Conservation (phyloP, 2,888 invertebrate genomes). For the Trichogramma evanescens region DNA sequence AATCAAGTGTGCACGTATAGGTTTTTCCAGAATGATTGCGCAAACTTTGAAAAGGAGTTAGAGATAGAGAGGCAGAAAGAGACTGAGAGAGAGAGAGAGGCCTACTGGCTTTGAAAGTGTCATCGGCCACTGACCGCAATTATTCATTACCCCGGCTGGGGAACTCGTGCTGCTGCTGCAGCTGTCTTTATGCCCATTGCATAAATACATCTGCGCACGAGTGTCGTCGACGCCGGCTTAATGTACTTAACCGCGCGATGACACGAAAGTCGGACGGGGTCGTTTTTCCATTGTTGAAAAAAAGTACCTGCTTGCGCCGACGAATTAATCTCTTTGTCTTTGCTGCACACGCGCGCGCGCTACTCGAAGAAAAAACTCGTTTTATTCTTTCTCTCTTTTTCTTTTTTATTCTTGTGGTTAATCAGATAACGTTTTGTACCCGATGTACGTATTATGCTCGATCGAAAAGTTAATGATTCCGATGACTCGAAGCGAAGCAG, state of each 20-base stretch:
- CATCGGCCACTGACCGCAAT: slow-evolving; percentile 16
- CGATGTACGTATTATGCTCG: too few relatives aligned
- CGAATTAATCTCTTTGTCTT: too few relatives aligned
- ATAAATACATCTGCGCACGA: not conserved
- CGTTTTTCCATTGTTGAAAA: too few relatives aligned
- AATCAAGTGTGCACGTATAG: slow-evolving; percentile 4
- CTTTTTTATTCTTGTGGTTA: too few relatives aligned
- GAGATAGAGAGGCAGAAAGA: not conserved
- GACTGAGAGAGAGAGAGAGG: not conserved
- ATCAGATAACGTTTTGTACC: too few relatives aligned
- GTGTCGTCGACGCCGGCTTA: not conserved
- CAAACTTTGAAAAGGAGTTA: not conserved
- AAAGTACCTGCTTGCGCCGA: not conserved
- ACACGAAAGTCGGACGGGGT: not conserved
- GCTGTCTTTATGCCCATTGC: not conserved
- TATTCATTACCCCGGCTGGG: slow-evolving; percentile 21
- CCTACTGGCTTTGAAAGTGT: not conserved
- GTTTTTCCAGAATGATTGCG: not conserved
- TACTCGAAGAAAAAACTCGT: too few relatives aligned
- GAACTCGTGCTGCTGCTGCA: slow-evolving; percentile 5
- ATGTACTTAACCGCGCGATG: not conserved
- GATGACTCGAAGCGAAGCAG: too few relatives aligned
- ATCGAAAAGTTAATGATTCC: too few relatives aligned
- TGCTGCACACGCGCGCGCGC: too few relatives aligned
- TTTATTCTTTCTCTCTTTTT: too few relatives aligned